These are phyloP conservation scores for Hydra vulgaris DNA, from an alignment of 30 jellyfish, hydroid and myxozoan species.

Conservation along the genomic window DNA sequence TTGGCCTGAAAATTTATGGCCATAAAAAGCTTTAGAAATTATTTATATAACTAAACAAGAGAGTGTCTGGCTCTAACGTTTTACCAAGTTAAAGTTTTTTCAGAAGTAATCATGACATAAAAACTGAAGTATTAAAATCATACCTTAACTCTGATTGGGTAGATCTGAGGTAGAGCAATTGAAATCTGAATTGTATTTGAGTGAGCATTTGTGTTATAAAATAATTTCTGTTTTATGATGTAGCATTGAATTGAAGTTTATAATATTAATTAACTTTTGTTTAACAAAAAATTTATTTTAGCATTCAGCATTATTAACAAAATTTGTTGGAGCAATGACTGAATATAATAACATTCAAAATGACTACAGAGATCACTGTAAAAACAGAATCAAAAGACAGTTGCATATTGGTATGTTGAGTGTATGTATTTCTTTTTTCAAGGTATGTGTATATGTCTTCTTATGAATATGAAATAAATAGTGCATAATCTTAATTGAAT, in stretches of 20 bases:
- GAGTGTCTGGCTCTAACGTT: too few species aligned
- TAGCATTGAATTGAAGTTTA: neutral
- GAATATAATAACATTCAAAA: slow-evolving; percentile 85
- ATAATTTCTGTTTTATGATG: neutral
- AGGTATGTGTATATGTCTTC: neutral
- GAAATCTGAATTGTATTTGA: too few species aligned
- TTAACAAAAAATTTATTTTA: too few species aligned
- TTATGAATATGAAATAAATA: neutral
- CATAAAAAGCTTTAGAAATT: too few species aligned
- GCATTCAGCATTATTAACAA: slow-evolving; percentile 92
- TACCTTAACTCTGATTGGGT: too few species aligned
- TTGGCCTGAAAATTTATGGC: too few species aligned
- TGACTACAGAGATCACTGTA: slow-evolving; percentile 91
- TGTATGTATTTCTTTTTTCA: neutral
- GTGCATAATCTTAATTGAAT: neutral
- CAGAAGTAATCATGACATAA: too few species aligned
- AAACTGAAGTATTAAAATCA: too few species aligned
- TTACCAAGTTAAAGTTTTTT: too few species aligned
- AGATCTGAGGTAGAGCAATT: too few species aligned
- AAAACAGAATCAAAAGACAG: slow-evolving; percentile 86
- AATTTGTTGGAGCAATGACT: slow-evolving; percentile 91
- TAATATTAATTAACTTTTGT: neutral
- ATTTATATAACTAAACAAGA: too few species aligned
- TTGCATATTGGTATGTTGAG: slow-evolving; percentile 75
- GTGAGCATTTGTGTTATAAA: too few species aligned